Percentiles rank a stretch among this genome's conserved stretches.
Evolutionary conservation across 2,888 invertebrate species (phyloP).

Genomic region (Augochlorella aurata): DNA sequence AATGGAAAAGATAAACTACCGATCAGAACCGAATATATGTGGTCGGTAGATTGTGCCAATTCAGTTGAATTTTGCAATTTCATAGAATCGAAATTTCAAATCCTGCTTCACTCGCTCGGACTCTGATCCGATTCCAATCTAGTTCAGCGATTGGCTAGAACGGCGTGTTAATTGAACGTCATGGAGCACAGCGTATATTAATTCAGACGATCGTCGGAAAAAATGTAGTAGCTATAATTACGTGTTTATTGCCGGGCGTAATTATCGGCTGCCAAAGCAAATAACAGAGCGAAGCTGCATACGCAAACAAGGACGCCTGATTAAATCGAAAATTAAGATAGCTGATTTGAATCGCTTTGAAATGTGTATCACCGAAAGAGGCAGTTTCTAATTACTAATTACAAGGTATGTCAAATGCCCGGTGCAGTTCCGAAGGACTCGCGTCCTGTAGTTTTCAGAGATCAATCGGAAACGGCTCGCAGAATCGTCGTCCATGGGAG

Average conservation of each 20-base stretch:
- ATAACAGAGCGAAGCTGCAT: background rate
- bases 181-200: background rate
- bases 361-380: background rate
- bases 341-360: background rate
- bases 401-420: background rate
- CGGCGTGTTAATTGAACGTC: conserved; percentile 21
- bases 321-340: conserved; percentile 12
- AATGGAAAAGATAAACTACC: background rate
- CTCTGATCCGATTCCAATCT: background rate
- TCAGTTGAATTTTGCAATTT: no score
- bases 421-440: background rate
- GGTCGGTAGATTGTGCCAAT: background rate
- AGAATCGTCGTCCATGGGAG: background rate
- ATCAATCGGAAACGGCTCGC: background rate
- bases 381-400: background rate
- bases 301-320: background rate
- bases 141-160: background rate
- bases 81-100: no score
- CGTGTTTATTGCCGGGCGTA: background rate
- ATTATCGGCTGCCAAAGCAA: conserved; percentile 12
- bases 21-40: background rate
- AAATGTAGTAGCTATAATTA: conserved; percentile 21
- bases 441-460: background rate
- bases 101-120: no score
- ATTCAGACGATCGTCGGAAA: conserved; percentile 23